Percentiles rank a stretch among this genome's conserved stretches.
Conservation (phyloP, 2,797 vertebrate species). For the Bovichtus diacanthus region DNA sequence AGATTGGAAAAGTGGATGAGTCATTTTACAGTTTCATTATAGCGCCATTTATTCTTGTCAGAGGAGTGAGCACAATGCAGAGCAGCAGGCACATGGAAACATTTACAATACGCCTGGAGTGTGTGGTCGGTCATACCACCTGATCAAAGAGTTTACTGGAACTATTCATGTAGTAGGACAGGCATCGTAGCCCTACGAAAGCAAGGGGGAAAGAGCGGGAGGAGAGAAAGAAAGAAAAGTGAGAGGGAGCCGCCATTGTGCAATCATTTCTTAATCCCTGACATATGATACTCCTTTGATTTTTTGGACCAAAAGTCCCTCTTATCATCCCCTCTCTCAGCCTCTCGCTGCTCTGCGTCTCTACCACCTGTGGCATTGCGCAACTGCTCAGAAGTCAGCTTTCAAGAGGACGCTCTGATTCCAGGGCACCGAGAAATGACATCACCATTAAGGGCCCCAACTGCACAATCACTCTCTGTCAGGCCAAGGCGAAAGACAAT, state of each 20-base stretch:
- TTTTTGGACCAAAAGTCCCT: constrained; percentile 46
- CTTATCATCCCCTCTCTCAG: constrained; percentile 29
- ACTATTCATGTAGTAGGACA: constrained; percentile 57
- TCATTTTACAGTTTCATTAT: constrained; percentile 70
- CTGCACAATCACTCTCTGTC: constrained; percentile 80
- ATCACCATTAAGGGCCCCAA: constrained; percentile 66
- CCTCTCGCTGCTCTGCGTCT: constrained; percentile 29
- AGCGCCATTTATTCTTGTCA: constrained; percentile 65
- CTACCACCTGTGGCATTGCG: constrained; percentile 82
- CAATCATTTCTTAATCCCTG: constrained; percentile 75
- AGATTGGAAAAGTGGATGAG: constrained; percentile 71
- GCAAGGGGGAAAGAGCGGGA: constrained; percentile 27
- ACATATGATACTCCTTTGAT: constrained; percentile 76
- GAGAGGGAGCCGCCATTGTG: constrained; percentile 60
- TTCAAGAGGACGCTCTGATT: constrained; percentile 64
- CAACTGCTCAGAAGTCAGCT: constrained; percentile 75
- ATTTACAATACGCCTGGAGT: constrained; percentile 71
- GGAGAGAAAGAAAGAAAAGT: constrained; percentile 16
- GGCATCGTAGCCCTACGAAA: constrained; percentile 44
- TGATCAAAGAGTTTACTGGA: constrained; percentile 77
- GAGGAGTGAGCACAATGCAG: constrained; percentile 51
- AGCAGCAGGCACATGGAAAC: constrained; percentile 76
- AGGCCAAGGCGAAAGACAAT: constrained; percentile 75
- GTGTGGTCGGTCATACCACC: constrained; percentile 67
- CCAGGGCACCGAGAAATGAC: constrained; percentile 75